Evolutionary conservation across 2,797 vertebrate species (phyloP).

Genomic region (Psittacula derbiana): DNA sequence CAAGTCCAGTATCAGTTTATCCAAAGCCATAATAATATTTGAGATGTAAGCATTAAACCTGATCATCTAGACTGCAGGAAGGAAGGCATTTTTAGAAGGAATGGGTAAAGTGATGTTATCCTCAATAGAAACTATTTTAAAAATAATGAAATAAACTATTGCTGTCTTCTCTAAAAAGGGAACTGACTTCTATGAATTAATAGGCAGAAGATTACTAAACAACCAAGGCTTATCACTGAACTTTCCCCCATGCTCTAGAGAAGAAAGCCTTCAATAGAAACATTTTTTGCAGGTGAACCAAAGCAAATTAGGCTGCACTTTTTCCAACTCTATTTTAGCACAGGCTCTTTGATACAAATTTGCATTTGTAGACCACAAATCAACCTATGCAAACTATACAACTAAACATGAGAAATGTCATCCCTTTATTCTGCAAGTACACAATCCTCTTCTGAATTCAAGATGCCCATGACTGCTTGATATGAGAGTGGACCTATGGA

Average conservation of each 20-base stretch:
- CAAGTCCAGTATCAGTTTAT: not conserved
- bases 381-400: not conserved
- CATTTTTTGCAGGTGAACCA: not conserved
- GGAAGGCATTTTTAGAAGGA: not conserved
- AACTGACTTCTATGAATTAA: not conserved
- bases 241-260: not conserved
- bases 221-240: not conserved
- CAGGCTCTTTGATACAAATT: not conserved
- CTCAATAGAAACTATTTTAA: not conserved
- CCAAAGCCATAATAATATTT: not conserved
- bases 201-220: not conserved
- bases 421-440: not conserved
- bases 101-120: not conserved
- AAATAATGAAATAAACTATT: not conserved
- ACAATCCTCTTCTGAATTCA: not conserved
- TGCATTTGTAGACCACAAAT: not conserved
- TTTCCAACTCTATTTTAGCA: not conserved
- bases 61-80: not conserved
- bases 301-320: not conserved
- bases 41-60: not conserved
- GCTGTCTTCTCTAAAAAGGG: not conserved
- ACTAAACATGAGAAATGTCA: not conserved
- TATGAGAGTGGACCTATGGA: not conserved
- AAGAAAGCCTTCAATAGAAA: not conserved
- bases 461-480: not conserved